A percentile compares a stretch with the other conserved stretches of the same genome.
These are phyloP conservation scores for Graptemys geographica DNA, from an alignment of 2,797 vertebrate genomes.

Conservation along the genomic window DNA sequence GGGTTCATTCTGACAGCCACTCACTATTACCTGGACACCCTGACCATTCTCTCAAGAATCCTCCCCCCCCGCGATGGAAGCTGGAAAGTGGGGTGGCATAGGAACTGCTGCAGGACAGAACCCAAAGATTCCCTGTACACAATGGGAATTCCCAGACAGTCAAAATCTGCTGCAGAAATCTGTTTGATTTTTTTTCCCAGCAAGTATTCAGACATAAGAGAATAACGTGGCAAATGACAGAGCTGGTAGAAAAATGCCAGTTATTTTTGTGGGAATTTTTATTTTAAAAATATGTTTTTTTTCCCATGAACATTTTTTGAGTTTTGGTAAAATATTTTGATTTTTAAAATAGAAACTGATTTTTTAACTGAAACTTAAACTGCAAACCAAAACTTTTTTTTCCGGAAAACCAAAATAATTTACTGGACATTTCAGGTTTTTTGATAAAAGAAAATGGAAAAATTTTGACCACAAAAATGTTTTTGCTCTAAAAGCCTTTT, in stretches of 20 bases:
- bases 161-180: not conserved
- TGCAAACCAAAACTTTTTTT: not conserved
- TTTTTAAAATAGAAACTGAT: not conserved
- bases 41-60: not conserved
- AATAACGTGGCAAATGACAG: not conserved
- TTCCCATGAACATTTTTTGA: not conserved
- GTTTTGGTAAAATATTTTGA: not conserved
- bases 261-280: not conserved
- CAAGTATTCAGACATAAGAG: not conserved
- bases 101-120: fast-evolving
- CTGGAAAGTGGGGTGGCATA: not conserved
- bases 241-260: not conserved
- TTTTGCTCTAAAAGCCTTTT: not conserved
- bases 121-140: not conserved
- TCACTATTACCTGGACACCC: not conserved
- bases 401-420: not conserved
- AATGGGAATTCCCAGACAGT: not conserved
- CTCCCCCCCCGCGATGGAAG: not conserved
- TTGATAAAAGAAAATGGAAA: not conserved
- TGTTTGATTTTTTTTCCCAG: not conserved
- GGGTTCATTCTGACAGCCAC: not conserved
- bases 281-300: fast-evolving
- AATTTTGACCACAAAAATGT: not conserved
- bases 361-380: not conserved
- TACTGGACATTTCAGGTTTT: not conserved